These are phyloP conservation scores for Anableps anableps DNA, from an alignment of 2,797 vertebrate genomes.

Conservation along the genomic window DNA sequence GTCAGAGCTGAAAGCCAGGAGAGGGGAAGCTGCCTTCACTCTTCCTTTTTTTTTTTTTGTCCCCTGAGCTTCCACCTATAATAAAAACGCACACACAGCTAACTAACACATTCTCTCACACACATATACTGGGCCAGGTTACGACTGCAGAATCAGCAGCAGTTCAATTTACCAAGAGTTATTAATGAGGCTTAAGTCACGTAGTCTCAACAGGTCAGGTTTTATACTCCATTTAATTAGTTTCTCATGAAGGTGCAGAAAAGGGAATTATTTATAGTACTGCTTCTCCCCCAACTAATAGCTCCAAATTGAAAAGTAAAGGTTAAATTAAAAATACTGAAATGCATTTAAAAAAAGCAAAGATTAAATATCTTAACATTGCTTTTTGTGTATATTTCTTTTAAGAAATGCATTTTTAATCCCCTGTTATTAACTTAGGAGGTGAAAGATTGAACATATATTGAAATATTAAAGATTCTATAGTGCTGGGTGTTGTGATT, in stretches of 20 bases:
- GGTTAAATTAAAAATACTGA: neutral
- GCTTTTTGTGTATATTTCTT: neutral
- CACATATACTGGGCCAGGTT: constrained; percentile 16
- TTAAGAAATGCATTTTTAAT: neutral
- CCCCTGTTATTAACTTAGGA: neutral
- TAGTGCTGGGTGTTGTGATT: neutral
- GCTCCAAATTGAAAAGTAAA: neutral
- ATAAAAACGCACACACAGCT: neutral
- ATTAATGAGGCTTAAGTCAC: constrained; percentile 47
- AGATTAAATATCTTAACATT: neutral
- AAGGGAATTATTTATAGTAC: constrained; percentile 31
- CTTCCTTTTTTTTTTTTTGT: constrained; percentile 35
- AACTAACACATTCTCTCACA: neutral
- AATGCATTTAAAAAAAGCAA: neutral
- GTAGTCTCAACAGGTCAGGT: constrained; percentile 28
- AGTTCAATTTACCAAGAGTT: constrained; percentile 48
- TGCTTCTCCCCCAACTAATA: neutral
- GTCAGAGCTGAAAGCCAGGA: constrained; percentile 25
- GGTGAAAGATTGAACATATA: neutral
- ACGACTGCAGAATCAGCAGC: constrained; percentile 46
- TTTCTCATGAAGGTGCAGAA: constrained; percentile 26
- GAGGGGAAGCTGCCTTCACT: constrained; percentile 26
- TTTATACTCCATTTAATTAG: constrained; percentile 43
- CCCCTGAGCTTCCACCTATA: constrained; percentile 8
- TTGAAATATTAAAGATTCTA: neutral